Percentiles rank a stretch among this genome's conserved stretches.
Evolutionary conservation across 2,797 vertebrate species (phyloP).

Genomic region (Manis crassicaudata): DNA sequence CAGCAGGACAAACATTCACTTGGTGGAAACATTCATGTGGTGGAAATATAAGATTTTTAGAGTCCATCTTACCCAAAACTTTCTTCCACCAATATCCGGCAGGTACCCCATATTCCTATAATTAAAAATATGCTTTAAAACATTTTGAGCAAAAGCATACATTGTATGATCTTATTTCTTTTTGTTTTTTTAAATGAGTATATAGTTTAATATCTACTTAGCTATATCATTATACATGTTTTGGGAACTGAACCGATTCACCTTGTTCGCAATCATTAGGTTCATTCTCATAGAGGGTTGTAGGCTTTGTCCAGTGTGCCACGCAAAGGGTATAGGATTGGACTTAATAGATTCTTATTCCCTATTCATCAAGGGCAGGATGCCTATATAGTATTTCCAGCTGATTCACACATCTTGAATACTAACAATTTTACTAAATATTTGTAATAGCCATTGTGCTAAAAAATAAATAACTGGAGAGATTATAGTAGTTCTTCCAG

Average conservation of each 20-base stretch:
- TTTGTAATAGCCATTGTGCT: not conserved
- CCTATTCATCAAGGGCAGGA: not conserved
- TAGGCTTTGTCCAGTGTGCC: not conserved
- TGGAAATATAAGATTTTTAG: slow-evolving; percentile 13
- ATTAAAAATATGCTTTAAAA: not conserved
- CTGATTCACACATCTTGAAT: not conserved
- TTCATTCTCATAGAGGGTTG: not conserved
- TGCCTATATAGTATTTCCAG: not conserved
- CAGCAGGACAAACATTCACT: not conserved
- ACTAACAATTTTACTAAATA: not conserved
- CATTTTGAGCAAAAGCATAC: not conserved
- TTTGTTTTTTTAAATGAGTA: not conserved
- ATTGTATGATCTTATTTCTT: not conserved
- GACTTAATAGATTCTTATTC: not conserved
- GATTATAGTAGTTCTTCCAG: not conserved
- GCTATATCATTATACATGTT: not conserved
- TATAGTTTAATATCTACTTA: not conserved
- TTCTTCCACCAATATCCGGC: not conserved
- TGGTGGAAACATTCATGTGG: too few species aligned
- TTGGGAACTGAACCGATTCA: not conserved
- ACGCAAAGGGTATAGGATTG: not conserved
- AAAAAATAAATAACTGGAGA: not conserved
- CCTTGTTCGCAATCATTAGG: not conserved
- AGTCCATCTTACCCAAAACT: not conserved
- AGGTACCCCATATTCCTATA: not conserved